A percentile compares a stretch with the other conserved stretches of the same genome.
Conservation (phyloP, 2,888 invertebrate species). For the Ennomos erosarius region DNA sequence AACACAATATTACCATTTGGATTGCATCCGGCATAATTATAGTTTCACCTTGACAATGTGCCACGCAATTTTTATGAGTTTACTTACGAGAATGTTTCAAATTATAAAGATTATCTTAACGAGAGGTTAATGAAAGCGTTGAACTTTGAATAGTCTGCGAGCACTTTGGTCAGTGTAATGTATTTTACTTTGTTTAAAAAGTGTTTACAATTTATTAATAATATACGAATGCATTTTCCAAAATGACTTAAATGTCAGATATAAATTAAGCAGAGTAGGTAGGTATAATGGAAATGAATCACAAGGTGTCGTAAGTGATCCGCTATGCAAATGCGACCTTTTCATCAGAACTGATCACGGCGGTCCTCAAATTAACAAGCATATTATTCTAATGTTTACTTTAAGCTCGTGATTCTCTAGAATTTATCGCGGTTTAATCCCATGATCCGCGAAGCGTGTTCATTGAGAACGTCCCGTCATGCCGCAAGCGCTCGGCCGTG, state of each 20-base stretch:
- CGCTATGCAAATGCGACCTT: constrained; percentile 4
- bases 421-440: constrained; percentile 23
- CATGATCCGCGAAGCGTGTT: constrained; percentile 18
- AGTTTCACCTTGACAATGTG: constrained; percentile 40
- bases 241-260: too few relatives aligned
- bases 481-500: constrained; percentile 53
- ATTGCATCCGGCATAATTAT: constrained; percentile 33
- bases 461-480: constrained; percentile 30
- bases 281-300: too few relatives aligned
- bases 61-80: neutral
- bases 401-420: constrained; percentile 19
- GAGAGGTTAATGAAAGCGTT: too few relatives aligned
- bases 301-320: too few relatives aligned
- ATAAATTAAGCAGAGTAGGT: too few relatives aligned
- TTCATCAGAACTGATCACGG: constrained; percentile 17
- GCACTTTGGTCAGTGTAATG: too few relatives aligned
- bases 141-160: too few relatives aligned
- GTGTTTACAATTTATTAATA: too few relatives aligned
- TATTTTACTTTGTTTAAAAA: too few relatives aligned
- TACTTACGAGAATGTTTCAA: too few relatives aligned
- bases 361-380: constrained; percentile 12
- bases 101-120: too few relatives aligned
- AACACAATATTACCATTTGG: constrained; percentile 16
- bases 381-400: constrained; percentile 8
- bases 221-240: too few relatives aligned